Conservation (phyloP, 1,140 invertebrate genomes). For the Aleiodes sp. region DNA sequence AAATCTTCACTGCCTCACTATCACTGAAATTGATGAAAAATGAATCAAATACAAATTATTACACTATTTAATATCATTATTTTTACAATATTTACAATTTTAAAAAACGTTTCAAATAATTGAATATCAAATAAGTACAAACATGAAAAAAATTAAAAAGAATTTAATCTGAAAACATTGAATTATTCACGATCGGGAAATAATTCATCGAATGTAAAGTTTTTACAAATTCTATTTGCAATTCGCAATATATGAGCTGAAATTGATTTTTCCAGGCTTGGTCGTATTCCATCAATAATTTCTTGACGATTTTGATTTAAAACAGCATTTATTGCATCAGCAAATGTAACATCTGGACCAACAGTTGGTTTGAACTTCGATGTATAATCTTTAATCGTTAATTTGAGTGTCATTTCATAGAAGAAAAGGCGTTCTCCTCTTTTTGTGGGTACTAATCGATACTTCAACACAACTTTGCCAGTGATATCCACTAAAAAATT, state of each 20-base stretch:
- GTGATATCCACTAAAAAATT: constrained; percentile 39
- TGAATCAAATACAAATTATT: too few relatives aligned
- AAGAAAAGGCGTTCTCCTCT: constrained; percentile 46
- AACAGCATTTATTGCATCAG: constrained; percentile 46
- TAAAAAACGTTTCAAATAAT: too few relatives aligned
- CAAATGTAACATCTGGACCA: constrained; percentile 42
- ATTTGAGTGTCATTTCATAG: constrained; percentile 44
- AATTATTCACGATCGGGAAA: constrained; percentile 54
- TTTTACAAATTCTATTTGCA: constrained; percentile 51
- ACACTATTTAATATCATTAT: too few relatives aligned
- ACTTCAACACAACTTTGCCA: constrained; percentile 31
- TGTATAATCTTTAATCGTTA: constrained; percentile 41
- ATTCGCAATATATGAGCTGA: constrained; percentile 43
- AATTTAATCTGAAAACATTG: not conserved
- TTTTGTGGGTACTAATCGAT: constrained; percentile 36
- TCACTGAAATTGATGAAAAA: too few relatives aligned
- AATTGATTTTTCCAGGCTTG: constrained; percentile 50
- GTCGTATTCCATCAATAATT: constrained; percentile 46
- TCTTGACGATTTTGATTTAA: constrained; percentile 47
- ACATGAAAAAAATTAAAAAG: not conserved
- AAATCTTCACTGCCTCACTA: too few relatives aligned
- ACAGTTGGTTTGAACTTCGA: constrained; percentile 39
- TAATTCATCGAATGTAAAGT: constrained; percentile 56
- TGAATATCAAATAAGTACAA: not conserved
- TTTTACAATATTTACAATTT: too few relatives aligned